Conservation (phyloP, 2,113 vertebrate genomes). For the Neotragus moschatus region DNA sequence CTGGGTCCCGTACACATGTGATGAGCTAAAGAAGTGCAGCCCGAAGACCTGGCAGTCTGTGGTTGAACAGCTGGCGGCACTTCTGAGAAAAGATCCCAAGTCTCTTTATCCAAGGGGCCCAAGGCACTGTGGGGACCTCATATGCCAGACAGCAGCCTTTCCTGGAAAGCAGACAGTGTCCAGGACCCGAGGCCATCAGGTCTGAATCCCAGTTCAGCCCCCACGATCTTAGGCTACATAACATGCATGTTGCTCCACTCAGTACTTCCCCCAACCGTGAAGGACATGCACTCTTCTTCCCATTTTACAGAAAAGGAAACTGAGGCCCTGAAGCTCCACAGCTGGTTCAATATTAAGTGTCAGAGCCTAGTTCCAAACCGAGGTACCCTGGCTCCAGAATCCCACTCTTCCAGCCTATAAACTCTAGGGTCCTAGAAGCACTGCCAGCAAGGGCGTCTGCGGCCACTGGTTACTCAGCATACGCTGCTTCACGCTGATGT, state of each 20-base stretch:
- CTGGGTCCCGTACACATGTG: rapidly evolving
- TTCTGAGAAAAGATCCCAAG: background rate
- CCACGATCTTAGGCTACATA: rapidly evolving
- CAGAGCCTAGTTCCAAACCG: background rate
- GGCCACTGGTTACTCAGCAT: background rate
- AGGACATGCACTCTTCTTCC: rapidly evolving
- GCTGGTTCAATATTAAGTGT: too few species aligned
- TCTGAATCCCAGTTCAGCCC: background rate
- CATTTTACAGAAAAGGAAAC: background rate
- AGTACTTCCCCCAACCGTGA: background rate
- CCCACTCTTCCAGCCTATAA: background rate
- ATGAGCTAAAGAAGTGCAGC: background rate
- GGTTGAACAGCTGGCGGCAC: background rate
- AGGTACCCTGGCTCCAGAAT: background rate
- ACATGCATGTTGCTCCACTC: rapidly evolving
- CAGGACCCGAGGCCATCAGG: background rate
- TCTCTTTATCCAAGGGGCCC: background rate
- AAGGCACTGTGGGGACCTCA: rapidly evolving
- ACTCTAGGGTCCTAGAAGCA: rapidly evolving
- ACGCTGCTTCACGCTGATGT: background rate
- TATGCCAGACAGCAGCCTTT: background rate
- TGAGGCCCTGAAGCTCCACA: background rate
- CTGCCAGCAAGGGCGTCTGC: rapidly evolving
- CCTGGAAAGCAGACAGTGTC: rapidly evolving
- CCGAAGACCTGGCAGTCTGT: rapidly evolving